These are phyloP conservation scores for Hypomecis atomaria DNA, from an alignment of 2,888 invertebrate genomes.

Conservation along the genomic window DNA sequence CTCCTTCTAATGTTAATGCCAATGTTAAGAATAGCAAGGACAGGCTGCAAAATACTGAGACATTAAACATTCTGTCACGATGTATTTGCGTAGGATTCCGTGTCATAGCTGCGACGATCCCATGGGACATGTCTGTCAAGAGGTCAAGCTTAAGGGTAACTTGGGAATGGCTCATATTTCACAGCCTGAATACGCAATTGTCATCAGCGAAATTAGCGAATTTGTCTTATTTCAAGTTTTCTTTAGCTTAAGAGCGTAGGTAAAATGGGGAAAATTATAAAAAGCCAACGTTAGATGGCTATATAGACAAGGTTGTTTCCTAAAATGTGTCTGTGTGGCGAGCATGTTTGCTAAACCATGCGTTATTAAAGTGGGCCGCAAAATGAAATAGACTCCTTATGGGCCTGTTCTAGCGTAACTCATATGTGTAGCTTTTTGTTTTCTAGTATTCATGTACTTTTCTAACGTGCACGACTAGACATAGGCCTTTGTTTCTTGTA, in stretches of 20 bases:
- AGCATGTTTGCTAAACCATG: background rate
- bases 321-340: background rate
- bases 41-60: background rate
- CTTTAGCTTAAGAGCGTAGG: background rate
- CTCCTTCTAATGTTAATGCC: background rate
- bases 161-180: constrained; percentile 22
- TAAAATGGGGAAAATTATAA: constrained; percentile 14
- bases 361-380: background rate
- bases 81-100: constrained; percentile 28
- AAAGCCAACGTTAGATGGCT: background rate
- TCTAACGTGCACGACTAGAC: too few relatives aligned
- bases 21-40: background rate
- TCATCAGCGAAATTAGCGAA: constrained; percentile 19
- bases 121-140: constrained; percentile 16
- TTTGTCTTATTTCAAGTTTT: constrained; percentile 2
- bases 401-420: background rate
- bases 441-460: background rate
- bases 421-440: background rate
- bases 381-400: too few relatives aligned
- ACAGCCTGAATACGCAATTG: constrained; percentile 11
- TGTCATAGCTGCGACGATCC: constrained; percentile 13
- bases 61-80: constrained; percentile 18
- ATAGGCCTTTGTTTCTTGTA: too few relatives aligned
- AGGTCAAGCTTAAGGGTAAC: constrained; percentile 19
- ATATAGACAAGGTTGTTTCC: background rate